Base-by-base conservation (phyloP, 2,113 vertebrate genomes). In the Heteronetta atricapilla region DNA sequence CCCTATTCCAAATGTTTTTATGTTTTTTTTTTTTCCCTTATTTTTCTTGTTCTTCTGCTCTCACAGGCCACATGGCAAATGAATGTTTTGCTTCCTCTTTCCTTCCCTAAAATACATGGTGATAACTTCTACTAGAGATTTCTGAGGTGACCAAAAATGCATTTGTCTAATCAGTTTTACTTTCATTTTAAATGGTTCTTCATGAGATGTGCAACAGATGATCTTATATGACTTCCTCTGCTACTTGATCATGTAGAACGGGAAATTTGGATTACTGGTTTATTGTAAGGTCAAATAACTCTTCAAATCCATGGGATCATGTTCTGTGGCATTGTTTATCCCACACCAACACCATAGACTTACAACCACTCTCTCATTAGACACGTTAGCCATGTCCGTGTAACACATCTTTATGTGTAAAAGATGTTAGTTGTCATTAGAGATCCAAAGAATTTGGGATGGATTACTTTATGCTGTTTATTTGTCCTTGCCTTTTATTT, bases 1-100 rank as follows among this genome's bases (percentile, higher is more conserved):
- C 58, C 89, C 44, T 76, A 1, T 88, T 91, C 63, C 64, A 38
- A 40, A 21, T 75, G 14, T 0, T 0, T 23, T 82, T 70, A n/a
- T n/a, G 59, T 36, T 8, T 23, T 84, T 75, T 64, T 36, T 8
- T 14, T 64, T 36, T 8, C 12, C 10, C 11, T 84, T 77, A 29
- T n/a, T 88, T 18, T 89, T 84, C 67, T 79, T 60, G 53, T 79
- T 38, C 18, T 76, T 93, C 91, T 73, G 42, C 26, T 89, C 67
- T 82, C 60, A 48, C 78, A 91, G 58, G 42, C 74, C 58, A 84
- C 91, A 84, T 34, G 36, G 28, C n/a, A 67, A 20, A 91, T 1
- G 1, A 42, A 62, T 17, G 20, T 48, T 87, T 87, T 76, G 7
- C 48, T 91, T 75, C 20, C 17, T 75, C 42, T 63, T 76, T 84